These are phyloP conservation scores for Osedax fenrisi DNA, from an alignment of 2,888 invertebrate species.

Conservation along the genomic window DNA sequence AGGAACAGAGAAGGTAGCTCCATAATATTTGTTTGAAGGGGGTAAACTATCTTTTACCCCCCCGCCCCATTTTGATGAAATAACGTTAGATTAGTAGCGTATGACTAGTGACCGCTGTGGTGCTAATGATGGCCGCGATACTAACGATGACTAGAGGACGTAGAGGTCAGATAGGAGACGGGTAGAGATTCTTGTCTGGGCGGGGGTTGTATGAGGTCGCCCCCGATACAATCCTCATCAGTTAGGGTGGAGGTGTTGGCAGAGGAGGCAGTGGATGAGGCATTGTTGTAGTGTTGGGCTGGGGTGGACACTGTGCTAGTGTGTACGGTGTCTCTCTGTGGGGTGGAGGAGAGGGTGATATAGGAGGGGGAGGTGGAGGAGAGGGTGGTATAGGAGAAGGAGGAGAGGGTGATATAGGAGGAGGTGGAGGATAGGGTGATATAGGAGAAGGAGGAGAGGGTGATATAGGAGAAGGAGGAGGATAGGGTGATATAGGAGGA, in stretches of 20 bases:
- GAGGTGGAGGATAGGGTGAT: background rate
- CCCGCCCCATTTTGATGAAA: too few relatives aligned
- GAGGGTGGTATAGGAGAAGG: background rate
- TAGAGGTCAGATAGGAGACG: too few relatives aligned
- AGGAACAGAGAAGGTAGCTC: too few relatives aligned
- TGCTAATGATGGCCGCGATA: too few relatives aligned
- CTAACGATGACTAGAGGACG: too few relatives aligned
- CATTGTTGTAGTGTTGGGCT: background rate
- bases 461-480: background rate
- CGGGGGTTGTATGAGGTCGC: background rate
- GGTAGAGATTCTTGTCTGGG: background rate
- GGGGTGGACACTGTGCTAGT: background rate
- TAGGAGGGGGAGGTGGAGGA: background rate
- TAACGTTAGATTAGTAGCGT: too few relatives aligned
- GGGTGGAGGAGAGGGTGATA: background rate
- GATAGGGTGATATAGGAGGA: constrained; percentile 1
- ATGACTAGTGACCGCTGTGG: too few relatives aligned
- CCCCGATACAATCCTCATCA: background rate
- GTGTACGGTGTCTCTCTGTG: background rate
- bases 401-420: background rate
- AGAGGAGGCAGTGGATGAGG: background rate
- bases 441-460: background rate
- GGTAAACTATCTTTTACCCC: too few relatives aligned
- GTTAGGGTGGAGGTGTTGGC: background rate
- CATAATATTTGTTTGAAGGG: too few relatives aligned